phyloP scores from a whole-genome alignment of 2,113 vertebrate genomes.

The Corapipo altera region DNA sequence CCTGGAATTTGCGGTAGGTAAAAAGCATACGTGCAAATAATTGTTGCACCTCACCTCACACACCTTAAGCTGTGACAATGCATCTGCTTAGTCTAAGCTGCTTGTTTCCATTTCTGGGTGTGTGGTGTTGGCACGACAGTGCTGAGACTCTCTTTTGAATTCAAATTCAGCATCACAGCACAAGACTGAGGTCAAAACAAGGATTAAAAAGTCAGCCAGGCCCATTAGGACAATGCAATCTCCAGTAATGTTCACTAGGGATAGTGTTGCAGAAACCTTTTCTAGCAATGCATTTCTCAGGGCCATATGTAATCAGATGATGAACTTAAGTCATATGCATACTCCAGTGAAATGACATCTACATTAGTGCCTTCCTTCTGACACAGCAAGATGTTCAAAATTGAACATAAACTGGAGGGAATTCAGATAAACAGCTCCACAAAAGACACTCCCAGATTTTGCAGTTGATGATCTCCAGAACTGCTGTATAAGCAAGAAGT shows the following conservation, averaged over 20 bases:
- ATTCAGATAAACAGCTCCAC: not conserved
- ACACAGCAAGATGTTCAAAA: not conserved
- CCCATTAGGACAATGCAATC: not conserved
- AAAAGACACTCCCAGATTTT: not conserved
- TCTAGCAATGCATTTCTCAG: not conserved
- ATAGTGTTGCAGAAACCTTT: not conserved
- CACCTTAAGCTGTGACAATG: not conserved
- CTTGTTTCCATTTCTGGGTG: not conserved
- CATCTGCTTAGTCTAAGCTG: not conserved
- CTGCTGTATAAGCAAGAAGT: not conserved
- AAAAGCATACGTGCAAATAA: rapidly evolving
- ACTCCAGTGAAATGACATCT: not conserved
- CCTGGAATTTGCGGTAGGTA: not conserved
- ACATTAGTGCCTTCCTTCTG: not conserved
- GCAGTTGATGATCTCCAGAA: not conserved
- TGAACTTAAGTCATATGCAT: not conserved
- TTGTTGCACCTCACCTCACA: not conserved
- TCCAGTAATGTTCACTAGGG: not conserved
- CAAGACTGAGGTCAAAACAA: not conserved
- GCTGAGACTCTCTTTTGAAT: not conserved
- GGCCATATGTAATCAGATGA: not conserved
- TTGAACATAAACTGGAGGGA: not conserved
- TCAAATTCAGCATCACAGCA: not conserved
- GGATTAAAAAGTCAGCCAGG: not conserved
- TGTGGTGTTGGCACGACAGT: rapidly evolving